Conservation (phyloP, 2,113 vertebrate species). For the Pao palembangensis region DNA sequence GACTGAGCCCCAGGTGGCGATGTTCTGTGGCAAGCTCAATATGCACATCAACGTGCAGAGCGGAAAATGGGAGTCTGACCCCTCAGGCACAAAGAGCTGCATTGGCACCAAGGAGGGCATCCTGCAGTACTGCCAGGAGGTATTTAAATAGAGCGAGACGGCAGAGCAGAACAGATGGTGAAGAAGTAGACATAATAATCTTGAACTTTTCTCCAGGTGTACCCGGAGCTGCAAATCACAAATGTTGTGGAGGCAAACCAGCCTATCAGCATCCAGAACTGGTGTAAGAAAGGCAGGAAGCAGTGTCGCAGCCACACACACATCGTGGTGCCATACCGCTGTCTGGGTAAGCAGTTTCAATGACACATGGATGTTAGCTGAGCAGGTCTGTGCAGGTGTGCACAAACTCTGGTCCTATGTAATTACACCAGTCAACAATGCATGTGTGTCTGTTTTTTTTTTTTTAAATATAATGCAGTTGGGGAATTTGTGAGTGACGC, state of each 20-base stretch:
- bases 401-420: too few relatives aligned
- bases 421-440: too few relatives aligned
- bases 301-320: conserved; percentile 87
- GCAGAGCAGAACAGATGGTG: not conserved
- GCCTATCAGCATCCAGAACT: conserved; percentile 92
- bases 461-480: conserved; percentile 73
- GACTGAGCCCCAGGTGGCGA: conserved; percentile 80
- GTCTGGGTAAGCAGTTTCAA: conserved; percentile 82
- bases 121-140: conserved; percentile 96
- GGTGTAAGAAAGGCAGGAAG: conserved; percentile 90
- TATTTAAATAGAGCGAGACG: conserved; percentile 12
- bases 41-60: conserved; percentile 98
- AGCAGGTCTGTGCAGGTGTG: not conserved
- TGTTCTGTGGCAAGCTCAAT: conserved; percentile 88
- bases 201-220: conserved; percentile 76
- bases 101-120: conserved; percentile 92
- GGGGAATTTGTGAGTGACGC: conserved; percentile 97
- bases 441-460: too few relatives aligned
- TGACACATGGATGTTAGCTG: not conserved
- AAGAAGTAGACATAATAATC: not conserved
- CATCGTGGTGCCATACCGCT: conserved; percentile 97
- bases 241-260: conserved; percentile 98
- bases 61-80: conserved; percentile 92
- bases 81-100: conserved; percentile 87
- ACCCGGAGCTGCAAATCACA: conserved; percentile 94